These are phyloP conservation scores for Formica selysi DNA, from an alignment of 1,140 invertebrate species.

Conservation along the genomic window DNA sequence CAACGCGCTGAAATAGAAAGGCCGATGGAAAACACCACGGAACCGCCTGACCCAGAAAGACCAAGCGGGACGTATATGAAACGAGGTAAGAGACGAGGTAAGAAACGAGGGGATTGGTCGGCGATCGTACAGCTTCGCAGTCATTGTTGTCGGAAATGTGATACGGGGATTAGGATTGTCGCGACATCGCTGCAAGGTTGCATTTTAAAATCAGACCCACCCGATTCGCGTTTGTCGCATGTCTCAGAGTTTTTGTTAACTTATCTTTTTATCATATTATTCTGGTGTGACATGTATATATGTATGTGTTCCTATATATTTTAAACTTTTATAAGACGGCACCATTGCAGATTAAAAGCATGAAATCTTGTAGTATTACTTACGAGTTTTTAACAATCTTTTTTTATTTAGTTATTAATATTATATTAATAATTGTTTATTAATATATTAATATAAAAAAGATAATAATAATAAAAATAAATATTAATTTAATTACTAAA, in stretches of 20 bases:
- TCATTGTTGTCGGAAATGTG: conserved; percentile 15
- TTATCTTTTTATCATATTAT: no score
- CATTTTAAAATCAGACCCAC: background rate
- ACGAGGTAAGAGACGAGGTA: conserved; percentile 16
- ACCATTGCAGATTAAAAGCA: background rate
- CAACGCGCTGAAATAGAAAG: conserved; percentile 72
- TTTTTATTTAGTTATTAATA: no score
- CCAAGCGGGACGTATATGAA: conserved; percentile 46
- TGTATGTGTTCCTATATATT: background rate
- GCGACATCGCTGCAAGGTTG: background rate
- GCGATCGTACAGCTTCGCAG: conserved; percentile 69
- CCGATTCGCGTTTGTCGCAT: background rate
- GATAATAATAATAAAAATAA: no score
- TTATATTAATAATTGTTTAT: no score
- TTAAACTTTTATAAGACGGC: background rate
- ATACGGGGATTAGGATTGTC: conserved; percentile 39
- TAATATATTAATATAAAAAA: no score
- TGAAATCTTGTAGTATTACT: background rate
- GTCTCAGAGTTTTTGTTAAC: no score
- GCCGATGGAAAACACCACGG: conserved; percentile 52
- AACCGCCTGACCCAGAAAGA: conserved; percentile 74
- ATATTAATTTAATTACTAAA: no score
- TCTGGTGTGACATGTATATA: no score
- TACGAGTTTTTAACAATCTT: no score
- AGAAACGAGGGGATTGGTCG: conserved; percentile 59